Evolutionary conservation across 1,140 invertebrate genomes (phyloP), one percentile per base, ranked within the genome.

Genomic region (Dreissena rostriformis): DNA sequence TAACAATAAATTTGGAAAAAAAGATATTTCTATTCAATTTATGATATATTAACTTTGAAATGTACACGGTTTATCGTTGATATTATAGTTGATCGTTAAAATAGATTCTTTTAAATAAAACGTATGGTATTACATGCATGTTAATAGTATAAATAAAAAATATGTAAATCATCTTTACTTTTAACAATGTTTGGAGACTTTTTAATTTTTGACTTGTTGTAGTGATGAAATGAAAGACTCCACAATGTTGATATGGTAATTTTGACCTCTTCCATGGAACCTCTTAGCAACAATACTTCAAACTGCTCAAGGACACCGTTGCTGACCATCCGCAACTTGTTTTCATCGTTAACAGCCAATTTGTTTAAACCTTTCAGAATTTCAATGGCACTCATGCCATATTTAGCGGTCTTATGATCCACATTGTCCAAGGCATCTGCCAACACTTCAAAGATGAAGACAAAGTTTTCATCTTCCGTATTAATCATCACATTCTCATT

Each of bases 321-420:
- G 28, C 70, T 52, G 1, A 92, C 90, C 28, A 92, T 86, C 14
- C 75, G 81, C 51, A 86, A 82, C 65, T 92, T 92, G 80, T 92
- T 92, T 24, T 80, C 63, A 82, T 92, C 91, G 79, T 90, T 90
- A 28, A 89, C 84, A 8, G 90, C 90, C 28, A 92, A 73, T 70
- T 91, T 90, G 74, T 91, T 90, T 28, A 92, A 63, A 8, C 91
- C 91, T 57, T 76, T 79, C 22, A 90, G 74, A 10, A 91, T 83
- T 84, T 92, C 91, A 51, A 68, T 55, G 12, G 84, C 88, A 82
- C 80, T 87, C 86, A 91, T 92, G 0, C 91, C 91, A 86, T 88
- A 90, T 68, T 87, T 88, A 77, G 86, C 78, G 5, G 89, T 88
- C 53, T 88, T 88, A 70, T 92, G 90, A 17, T 87, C 76, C 24